Percentiles rank a stretch among this genome's conserved stretches.
Evolutionary conservation across 2,113 vertebrate species (phyloP).

Genomic region (Trogon surrucura): DNA sequence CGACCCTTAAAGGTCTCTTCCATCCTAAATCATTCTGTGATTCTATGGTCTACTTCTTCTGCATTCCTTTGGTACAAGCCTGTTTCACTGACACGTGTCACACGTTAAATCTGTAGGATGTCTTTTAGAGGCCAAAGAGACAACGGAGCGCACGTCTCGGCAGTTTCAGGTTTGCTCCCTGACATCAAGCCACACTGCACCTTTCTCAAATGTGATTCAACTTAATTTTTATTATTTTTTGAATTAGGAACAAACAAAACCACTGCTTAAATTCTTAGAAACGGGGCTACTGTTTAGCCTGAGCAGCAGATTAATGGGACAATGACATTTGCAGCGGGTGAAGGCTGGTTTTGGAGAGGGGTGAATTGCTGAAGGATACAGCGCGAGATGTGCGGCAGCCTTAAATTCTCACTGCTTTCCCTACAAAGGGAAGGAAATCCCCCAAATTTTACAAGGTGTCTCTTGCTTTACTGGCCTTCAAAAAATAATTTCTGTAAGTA

Average conservation of each 20-base stretch:
- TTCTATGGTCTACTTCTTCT: background rate
- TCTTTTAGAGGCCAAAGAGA: background rate
- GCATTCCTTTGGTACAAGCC: background rate
- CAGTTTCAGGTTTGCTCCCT: background rate
- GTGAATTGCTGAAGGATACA: background rate
- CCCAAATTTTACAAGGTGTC: background rate
- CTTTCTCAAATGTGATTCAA: background rate
- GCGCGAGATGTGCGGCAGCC: background rate
- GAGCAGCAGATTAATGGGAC: background rate
- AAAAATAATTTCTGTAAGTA: background rate
- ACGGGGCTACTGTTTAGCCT: background rate
- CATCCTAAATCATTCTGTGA: too few species aligned
- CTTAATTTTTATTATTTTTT: background rate
- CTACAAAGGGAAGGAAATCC: background rate
- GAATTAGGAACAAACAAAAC: background rate
- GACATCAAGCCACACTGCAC: rapidly evolving
- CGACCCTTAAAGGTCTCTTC: too few species aligned
- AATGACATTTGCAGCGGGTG: background rate
- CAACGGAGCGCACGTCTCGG: rapidly evolving
- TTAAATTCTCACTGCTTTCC: background rate
- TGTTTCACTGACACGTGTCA: background rate
- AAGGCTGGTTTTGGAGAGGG: background rate
- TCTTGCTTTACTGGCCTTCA: background rate
- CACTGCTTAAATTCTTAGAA: background rate
- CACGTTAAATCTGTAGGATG: background rate